These are phyloP conservation scores for Polyommatus iphigenia DNA, from an alignment of 2,888 invertebrate species.

Conservation along the genomic window DNA sequence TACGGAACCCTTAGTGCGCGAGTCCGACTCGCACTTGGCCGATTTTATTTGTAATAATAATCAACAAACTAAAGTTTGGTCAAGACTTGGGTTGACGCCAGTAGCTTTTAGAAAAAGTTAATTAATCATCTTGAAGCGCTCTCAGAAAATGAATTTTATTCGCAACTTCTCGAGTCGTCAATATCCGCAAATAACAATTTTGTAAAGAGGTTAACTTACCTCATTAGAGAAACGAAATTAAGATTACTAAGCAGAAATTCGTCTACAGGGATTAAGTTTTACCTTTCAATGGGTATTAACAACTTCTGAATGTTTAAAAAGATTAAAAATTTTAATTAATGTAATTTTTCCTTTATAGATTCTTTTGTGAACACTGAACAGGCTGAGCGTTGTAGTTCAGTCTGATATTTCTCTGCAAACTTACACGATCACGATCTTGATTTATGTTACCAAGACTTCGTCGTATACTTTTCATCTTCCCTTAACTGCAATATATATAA, in stretches of 20 bases:
- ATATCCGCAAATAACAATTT: conserved; percentile 15
- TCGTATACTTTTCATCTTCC: too few relatives aligned
- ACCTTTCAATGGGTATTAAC: neutral
- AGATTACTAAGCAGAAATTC: neutral
- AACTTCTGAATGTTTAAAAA: neutral
- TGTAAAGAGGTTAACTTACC: conserved; percentile 17
- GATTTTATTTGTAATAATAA: neutral
- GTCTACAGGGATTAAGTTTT: neutral
- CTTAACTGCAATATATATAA: neutral
- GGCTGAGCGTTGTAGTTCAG: neutral
- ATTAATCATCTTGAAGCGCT: conserved; percentile 28
- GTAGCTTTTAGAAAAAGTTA: conserved; percentile 26
- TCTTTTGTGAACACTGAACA: neutral
- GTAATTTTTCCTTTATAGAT: too few relatives aligned
- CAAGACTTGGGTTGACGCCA: conserved; percentile 31
- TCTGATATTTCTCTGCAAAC: neutral
- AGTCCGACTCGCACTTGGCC: too few relatives aligned
- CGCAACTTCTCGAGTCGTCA: conserved; percentile 10
- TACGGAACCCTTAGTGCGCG: too few relatives aligned
- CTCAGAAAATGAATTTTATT: conserved; percentile 29
- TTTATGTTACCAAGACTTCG: too few relatives aligned
- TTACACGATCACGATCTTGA: neutral
- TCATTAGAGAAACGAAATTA: conserved; percentile 7
- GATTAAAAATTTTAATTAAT: too few relatives aligned
- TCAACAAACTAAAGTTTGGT: neutral